Evolutionary conservation across 2,888 invertebrate genomes (phyloP), one percentile per base, ranked within the genome.

Genomic region (Acanthosepion esculentum): DNA sequence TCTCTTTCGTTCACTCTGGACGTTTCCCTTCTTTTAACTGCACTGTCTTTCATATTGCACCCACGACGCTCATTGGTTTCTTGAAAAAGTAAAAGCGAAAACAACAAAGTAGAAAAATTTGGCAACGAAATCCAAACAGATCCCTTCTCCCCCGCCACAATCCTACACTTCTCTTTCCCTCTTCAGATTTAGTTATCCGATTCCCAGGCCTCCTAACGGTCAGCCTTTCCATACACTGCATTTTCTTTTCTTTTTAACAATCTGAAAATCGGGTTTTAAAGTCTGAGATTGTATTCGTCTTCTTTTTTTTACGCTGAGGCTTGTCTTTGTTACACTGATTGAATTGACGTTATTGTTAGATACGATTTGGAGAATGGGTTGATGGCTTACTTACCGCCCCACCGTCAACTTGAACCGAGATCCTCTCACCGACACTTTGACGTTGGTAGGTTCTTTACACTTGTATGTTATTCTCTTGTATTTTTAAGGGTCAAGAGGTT

Each of bases 321-420:
- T n/a, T n/a, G 78, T 33, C 78, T n/a, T 78, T 78, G 78, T 78
- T 78, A 33, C n/a, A 78, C n/a, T 78, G 78, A 78, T 78, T 78
- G 15, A 78, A 78, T 78, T 78, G n/a, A 33, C 33, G 78, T 15
- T 78, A 78, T 78, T n/a, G 78, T 78, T 78, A n/a, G 78, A 78
- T n/a, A 78, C 15, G 18, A 33, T n/a, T n/a, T 12, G n/a, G n/a
- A 2, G 78, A n/a, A 15, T n/a, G 78, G n/a, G 78, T 78, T n/a
- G 33, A 33, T 78, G 33, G n/a, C 59, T 59, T 59, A 8, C 15
- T n/a, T 33, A 78, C 29, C 3, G 10, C 12, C n/a, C n/a, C 33
- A n/a, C 10, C n/a, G 12, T 15, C 78, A 15, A 78, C n/a, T 78
- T 12, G n/a, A n/a, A 78, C n/a, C n/a, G 0, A n/a, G n/a, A n/a